Evolutionary conservation across 2,113 vertebrate genomes (phyloP).

Genomic region (Hucho hucho): DNA sequence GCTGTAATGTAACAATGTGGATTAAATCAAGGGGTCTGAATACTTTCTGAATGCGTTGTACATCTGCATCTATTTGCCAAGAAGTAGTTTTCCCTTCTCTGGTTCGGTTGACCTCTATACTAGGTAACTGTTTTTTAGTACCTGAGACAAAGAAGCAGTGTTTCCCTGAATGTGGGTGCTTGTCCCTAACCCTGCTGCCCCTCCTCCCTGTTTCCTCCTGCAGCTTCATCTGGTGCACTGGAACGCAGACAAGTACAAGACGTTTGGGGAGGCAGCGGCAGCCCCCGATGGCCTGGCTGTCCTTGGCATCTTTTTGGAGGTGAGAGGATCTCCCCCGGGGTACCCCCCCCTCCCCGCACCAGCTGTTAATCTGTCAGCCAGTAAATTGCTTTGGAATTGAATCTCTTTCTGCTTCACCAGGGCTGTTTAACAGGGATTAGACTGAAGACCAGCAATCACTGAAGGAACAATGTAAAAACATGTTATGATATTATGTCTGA

Average conservation of each 20-base stretch:
- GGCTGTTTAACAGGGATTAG: too few species aligned
- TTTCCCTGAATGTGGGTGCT: not conserved
- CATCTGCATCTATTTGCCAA: too few species aligned
- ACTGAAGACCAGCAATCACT: too few species aligned
- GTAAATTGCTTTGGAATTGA: too few species aligned
- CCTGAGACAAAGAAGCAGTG: not conserved
- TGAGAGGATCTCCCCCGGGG: slow-evolving; percentile 58
- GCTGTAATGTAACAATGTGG: too few species aligned
- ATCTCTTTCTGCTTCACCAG: too few species aligned
- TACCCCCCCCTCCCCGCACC: not conserved
- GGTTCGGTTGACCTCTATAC: not conserved
- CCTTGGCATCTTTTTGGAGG: slow-evolving; percentile 91
- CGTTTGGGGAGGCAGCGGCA: slow-evolving; percentile 84
- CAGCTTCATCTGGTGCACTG: slow-evolving; percentile 97
- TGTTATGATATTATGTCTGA: too few species aligned
- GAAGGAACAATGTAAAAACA: too few species aligned
- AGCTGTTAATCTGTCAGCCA: not conserved
- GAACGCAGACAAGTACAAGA: slow-evolving; percentile 88
- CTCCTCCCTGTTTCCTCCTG: not conserved
- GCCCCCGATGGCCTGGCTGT: slow-evolving; percentile 91
- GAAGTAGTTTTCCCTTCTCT: not conserved
- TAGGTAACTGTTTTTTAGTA: not conserved
- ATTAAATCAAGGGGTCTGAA: too few species aligned
- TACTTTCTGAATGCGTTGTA: too few species aligned
- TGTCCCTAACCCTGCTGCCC: not conserved